Base-by-base conservation (phyloP, 2,113 vertebrate genomes). In the Heterocephalus glaber region DNA sequence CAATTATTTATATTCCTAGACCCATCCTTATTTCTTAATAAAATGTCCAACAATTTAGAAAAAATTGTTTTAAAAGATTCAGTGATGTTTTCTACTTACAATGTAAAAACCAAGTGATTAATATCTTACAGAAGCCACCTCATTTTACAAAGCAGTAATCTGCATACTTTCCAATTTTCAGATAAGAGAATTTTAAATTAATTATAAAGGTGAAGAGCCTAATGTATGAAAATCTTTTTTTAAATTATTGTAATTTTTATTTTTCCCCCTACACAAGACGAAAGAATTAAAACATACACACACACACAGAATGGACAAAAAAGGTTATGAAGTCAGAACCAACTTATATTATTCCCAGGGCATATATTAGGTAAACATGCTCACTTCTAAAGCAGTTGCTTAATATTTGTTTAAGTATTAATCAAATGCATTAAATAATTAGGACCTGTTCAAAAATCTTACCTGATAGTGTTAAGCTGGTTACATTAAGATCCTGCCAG, bases 121-220 rank as follows among this genome's bases (percentile, higher is more conserved):
- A 16, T 90, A 96, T 93, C n/a, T 77, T 84, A 77, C 49, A 86
- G 30, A 84, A 35, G 56, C 81, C 83, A 52, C 16, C 44, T 86
- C 76, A 81, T 77, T 97, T 80, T 70, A 91, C 26, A 93, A 84
- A 86, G 28, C 84, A 76, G 24, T 60, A 86, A 76, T 86, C 20
- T 91, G 28, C 90, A 87, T 63, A 47, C 14, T 90, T 95, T 76
- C 65, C 20, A 89, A 52, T 44, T 94, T 66, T 96, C 61, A 60
- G 77, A 12, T 41, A 88, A 95, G 17, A 81, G 58, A 95, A 86
- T n/a, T 86, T 90, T 80, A 96, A 95, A 33, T 95, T 72, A 74
- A 86, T 72, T 82, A 20, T 77, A 93, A 76, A 76, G 76, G 63
- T 66, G 5, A 30, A 82, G 30, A 77, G 22, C 19, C 76, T 85